Evolutionary conservation across 2,888 invertebrate genomes (phyloP), one percentile per base, ranked within the genome.

Genomic region (Campoplex nolae): DNA sequence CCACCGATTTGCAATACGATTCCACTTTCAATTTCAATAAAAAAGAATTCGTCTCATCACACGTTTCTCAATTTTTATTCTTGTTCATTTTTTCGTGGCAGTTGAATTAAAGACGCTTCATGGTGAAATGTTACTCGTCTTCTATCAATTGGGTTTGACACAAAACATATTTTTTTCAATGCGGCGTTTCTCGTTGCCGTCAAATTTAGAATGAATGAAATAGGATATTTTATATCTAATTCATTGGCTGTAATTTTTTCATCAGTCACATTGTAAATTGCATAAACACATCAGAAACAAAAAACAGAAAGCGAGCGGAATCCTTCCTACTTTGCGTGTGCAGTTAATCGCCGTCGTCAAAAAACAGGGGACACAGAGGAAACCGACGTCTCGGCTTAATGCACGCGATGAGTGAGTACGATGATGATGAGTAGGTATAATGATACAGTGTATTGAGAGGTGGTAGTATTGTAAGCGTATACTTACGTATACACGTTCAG

Each of bases 401-500:
- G 84, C 84, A 87, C 84, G 84, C 82, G 82, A 84, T 65, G 83
- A 86, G 58, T 51, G 86, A 86, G 38, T 70, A 70, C 86, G 62
- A 81, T 74, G 23, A 68, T 83, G 82, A 87, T 79, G 84, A 87
- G 84, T 83, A 75, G 82, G 68, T 85, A 87, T 85, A 85, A 80
- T 83, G 76, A 87, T 87, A 83, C 75, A 79, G 67, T 80, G 82
- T 51, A 65, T 76, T 71, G 58, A 16, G 13, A 71, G 76, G 76
- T 51, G 73, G 67, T 67, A 38, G 71, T 48, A 65, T 79, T 65
- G 68, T 74, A 65, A 67, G 54, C 45, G 54, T 81, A 81, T 83
- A 83, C 71, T 77, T 83, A 65, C 6, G 48, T 83, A 76, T 48
- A 71, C 65, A 38, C 58, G 68, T 62, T 62, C 56, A n/a, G 51